These are phyloP conservation scores for Zeuzera pyrina DNA, from an alignment of 2,888 invertebrate species.

Conservation along the genomic window DNA sequence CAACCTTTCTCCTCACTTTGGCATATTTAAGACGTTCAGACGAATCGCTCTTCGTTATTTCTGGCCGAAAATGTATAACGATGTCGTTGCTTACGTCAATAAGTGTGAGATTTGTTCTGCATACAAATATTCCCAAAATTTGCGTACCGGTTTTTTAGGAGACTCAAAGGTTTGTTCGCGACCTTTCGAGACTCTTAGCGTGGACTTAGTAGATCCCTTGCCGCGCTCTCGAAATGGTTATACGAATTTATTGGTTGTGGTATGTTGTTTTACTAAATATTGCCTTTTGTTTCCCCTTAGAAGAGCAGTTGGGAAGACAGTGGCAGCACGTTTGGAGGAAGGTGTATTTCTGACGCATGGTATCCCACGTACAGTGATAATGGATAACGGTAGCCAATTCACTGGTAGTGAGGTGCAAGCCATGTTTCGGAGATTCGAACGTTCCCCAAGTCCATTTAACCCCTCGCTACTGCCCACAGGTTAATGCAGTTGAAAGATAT, in stretches of 20 bases:
- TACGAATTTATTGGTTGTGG: constrained; percentile 1
- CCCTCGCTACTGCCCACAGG: constrained; percentile 8
- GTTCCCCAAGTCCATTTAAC: constrained; percentile 7
- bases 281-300: constrained; percentile 2
- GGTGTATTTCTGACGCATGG: constrained; percentile 3
- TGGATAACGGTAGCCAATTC: constrained; percentile 4
- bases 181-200: background rate
- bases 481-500: constrained; percentile 7
- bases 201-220: background rate
- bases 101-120: too few species aligned
- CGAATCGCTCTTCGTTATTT: too few species aligned
- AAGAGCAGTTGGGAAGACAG: background rate
- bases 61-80: too few species aligned
- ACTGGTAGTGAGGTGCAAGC: constrained; percentile 1
- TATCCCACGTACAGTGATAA: constrained; percentile 3
- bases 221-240: background rate
- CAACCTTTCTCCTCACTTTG: too few species aligned
- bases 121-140: background rate
- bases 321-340: background rate
- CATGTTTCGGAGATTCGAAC: constrained; percentile 3
- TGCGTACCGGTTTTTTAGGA: background rate
- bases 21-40: too few species aligned
- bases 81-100: too few species aligned
- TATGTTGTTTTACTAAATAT: constrained; percentile 4
- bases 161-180: background rate